phyloP scores from a whole-genome alignment of 2,888 invertebrate species.

The Rapana venosa region DNA sequence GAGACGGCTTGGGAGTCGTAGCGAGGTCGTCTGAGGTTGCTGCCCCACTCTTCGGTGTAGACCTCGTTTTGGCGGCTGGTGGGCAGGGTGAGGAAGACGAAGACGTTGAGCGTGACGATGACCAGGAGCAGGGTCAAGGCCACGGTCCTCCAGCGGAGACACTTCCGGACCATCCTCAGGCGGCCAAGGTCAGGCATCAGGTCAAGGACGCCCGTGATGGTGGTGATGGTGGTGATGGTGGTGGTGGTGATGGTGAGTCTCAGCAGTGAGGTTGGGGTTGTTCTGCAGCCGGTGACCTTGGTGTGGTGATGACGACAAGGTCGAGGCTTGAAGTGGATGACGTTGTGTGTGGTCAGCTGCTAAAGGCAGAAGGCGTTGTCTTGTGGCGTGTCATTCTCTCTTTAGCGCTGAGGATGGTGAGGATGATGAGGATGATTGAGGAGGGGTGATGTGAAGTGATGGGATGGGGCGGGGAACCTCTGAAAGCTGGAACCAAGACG shows the following conservation, averaged over 20 bases:
- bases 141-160: constrained; percentile 27
- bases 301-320: neutral
- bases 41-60: neutral
- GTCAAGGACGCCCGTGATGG: neutral
- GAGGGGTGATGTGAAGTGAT: too few relatives aligned
- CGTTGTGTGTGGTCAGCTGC: too few relatives aligned
- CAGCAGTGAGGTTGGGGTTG: neutral
- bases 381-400: too few relatives aligned
- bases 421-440: too few relatives aligned
- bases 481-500: too few relatives aligned
- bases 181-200: neutral
- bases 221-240: too few relatives aligned
- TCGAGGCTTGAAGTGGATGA: too few relatives aligned
- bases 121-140: constrained; percentile 14
- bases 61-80: neutral
- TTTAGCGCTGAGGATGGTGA: too few relatives aligned
- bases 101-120: constrained; percentile 34
- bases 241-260: neutral
- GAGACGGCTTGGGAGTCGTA: constrained; percentile 27
- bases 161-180: neutral
- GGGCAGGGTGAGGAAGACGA: constrained; percentile 37
- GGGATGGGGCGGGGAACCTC: too few relatives aligned
- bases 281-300: neutral
- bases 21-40: neutral
- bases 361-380: too few relatives aligned